Conservation (phyloP, 2,113 vertebrate species). For the Neodon shergylaensis region DNA sequence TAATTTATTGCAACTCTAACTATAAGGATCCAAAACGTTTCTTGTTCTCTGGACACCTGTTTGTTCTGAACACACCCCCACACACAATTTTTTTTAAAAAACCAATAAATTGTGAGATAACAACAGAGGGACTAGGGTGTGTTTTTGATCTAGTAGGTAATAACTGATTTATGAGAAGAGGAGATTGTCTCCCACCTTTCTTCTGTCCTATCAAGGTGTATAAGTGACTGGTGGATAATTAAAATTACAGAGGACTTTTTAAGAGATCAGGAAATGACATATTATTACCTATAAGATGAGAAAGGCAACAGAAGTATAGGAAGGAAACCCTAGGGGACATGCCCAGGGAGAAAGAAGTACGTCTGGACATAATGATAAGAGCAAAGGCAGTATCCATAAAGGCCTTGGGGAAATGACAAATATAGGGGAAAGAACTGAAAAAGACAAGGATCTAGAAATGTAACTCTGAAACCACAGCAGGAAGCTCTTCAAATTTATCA, state of each 20-base stretch:
- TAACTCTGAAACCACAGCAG: neutral
- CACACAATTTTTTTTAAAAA: neutral
- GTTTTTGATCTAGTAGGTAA: neutral
- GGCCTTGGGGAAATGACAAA: neutral
- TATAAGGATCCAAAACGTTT: neutral
- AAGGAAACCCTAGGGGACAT: constrained; percentile 8
- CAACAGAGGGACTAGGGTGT: neutral
- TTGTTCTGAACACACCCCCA: neutral
- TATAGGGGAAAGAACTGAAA: neutral
- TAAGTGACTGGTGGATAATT: neutral
- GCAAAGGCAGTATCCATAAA: neutral
- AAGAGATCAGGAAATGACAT: neutral
- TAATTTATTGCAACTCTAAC: neutral
- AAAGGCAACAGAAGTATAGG: neutral
- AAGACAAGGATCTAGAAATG: neutral
- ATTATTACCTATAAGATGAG: constrained; percentile 18
- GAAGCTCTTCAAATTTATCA: neutral
- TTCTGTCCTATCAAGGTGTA: neutral
- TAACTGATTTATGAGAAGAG: neutral
- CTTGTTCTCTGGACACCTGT: neutral
- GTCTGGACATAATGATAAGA: neutral
- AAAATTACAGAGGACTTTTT: constrained; percentile 10
- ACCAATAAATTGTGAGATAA: neutral
- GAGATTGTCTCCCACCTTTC: neutral
- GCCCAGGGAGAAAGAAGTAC: neutral